Evolutionary conservation across 2,888 invertebrate species (phyloP), one percentile per base, ranked within the genome.

Genomic region (Philereme transversata): DNA sequence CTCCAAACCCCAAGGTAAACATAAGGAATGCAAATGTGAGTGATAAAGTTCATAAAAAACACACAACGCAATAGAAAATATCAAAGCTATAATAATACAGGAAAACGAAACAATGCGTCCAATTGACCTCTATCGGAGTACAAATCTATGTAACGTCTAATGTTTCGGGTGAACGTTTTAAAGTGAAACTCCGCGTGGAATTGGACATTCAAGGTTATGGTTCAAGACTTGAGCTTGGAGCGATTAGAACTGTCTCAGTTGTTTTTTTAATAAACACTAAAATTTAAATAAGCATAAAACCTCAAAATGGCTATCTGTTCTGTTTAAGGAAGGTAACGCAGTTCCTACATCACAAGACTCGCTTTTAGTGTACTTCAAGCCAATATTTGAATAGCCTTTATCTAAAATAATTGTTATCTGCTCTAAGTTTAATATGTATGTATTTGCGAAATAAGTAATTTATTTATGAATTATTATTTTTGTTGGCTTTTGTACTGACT

Each of bases 81-180:
- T 64, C 67, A 68, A 69, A 70, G 65, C 43, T 46, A 53, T 79
- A 79, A 79, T 79, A 74, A 79, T 66, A 78, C 77, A 84, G 77
- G 82, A 80, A 83, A 77, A 77, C 73, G 77, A 82, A 86, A 88
- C 88, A 88, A 87, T 86, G 84, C 79, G 65, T 67, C 73, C 69
- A 67, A 65, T 75, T 81, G 77, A 76, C 79, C 78, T 76, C 80
- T 87, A 90, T 89, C 89, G 73, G 67, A 62, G 68, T 67, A 79
- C 74, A 75, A 79, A 90, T 89, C 88, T 88, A 78, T 79, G 86
- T 86, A 84, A 76, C 78, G 82, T 83, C 79, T 84, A 86, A 86
- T 84, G 86, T 90, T 87, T 87, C 79, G 85, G 83, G 76, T 81
- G 83, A 80, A 77, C 81, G 82, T 79, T 84, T 86, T 84, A 81